A percentile compares a stretch with the other conserved stretches of the same genome.
These are phyloP conservation scores for Melanargia galathea DNA, from an alignment of 2,888 invertebrate genomes.

Conservation along the genomic window DNA sequence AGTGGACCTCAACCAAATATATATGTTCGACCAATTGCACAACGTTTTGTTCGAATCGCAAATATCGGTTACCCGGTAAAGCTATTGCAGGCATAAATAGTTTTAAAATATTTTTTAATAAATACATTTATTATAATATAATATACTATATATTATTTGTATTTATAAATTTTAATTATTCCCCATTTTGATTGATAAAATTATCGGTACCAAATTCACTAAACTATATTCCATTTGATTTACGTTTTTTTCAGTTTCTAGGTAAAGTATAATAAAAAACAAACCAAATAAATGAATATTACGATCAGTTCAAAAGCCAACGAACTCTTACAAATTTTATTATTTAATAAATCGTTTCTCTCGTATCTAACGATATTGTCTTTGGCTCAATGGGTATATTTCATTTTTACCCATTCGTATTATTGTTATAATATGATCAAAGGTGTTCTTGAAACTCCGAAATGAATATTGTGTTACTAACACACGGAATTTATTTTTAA, in stretches of 20 bases:
- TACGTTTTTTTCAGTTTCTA: no score
- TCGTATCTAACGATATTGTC: neutral
- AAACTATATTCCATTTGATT: no score
- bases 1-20: neutral
- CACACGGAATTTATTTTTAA: no score
- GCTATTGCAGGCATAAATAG: conserved; percentile 8
- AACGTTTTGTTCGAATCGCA: neutral
- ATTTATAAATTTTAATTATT: no score
- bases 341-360: neutral
- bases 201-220: no score
- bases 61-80: neutral
- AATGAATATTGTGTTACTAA: neutral
- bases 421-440: neutral
- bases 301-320: neutral
- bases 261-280: neutral
- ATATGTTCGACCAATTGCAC: neutral
- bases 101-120: no score
- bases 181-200: no score
- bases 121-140: no score
- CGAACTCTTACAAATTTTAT: neutral
- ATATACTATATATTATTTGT: no score
- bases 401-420: no score
- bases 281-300: neutral
- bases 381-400: neutral
- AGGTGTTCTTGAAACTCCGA: neutral